Percentiles rank a stretch among this genome's conserved stretches.
Conservation (phyloP, 2,888 invertebrate species). For the Germaria angustata region DNA sequence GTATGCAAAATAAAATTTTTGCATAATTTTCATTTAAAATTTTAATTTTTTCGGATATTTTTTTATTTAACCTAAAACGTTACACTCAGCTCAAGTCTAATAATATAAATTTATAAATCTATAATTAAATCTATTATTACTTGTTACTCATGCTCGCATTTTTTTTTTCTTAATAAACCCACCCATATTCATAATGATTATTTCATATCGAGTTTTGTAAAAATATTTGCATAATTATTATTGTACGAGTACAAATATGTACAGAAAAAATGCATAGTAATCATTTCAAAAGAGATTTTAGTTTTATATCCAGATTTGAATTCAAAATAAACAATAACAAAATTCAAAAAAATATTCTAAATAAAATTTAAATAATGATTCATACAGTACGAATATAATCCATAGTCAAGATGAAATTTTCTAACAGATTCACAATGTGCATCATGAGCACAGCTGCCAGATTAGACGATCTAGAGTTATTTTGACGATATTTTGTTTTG, state of each 20-base stretch:
- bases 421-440: not conserved
- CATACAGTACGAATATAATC: not conserved
- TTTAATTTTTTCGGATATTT: too few relatives aligned
- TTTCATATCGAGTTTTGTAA: not conserved
- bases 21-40: too few relatives aligned
- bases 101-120: too few relatives aligned
- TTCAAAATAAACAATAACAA: slow-evolving; percentile 12
- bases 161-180: not conserved
- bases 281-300: not conserved
- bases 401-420: not conserved
- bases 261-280: not conserved
- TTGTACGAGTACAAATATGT: not conserved
- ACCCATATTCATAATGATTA: not conserved
- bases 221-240: slow-evolving; percentile 17
- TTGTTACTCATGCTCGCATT: not conserved
- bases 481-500: too few relatives aligned
- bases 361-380: slow-evolving; percentile 10
- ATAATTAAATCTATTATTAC: too few relatives aligned
- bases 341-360: slow-evolving; percentile 3
- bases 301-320: not conserved
- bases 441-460: not conserved
- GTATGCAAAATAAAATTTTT: too few relatives aligned
- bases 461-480: too few relatives aligned
- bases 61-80: too few relatives aligned
- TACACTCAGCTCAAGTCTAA: too few relatives aligned